These are phyloP conservation scores for Notamacropus eugenii DNA, from an alignment of 2,797 vertebrate species.

Conservation along the genomic window DNA sequence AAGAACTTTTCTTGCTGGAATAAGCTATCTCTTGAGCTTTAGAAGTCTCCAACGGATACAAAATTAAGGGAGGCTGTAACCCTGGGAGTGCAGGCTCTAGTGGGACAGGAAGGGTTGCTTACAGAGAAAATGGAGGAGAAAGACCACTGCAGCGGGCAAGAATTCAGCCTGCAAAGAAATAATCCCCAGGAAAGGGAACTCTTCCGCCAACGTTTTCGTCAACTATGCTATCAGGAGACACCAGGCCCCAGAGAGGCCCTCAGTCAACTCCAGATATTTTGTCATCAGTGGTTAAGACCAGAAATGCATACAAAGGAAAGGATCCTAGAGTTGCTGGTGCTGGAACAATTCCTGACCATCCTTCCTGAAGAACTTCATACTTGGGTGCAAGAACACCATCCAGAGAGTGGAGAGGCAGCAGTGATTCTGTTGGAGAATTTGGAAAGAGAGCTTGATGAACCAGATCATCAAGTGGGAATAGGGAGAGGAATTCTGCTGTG, in stretches of 20 bases:
- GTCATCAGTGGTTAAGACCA: conserved; percentile 78
- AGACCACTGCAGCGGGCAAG: conserved; percentile 72
- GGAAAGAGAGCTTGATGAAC: conserved; percentile 73
- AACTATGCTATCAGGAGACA: conserved; percentile 76
- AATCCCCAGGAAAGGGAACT: conserved; percentile 65
- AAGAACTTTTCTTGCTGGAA: no score
- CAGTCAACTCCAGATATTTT: conserved; percentile 75
- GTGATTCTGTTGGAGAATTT: conserved; percentile 76
- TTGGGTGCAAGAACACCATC: conserved; percentile 64
- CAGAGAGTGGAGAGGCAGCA: conserved; percentile 74
- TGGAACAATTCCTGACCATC: conserved; percentile 76
- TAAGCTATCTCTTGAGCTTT: conserved; percentile 29
- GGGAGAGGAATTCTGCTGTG: neutral
- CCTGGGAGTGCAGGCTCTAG: conserved; percentile 48
- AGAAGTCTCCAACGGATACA: conserved; percentile 69
- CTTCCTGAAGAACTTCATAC: conserved; percentile 69
- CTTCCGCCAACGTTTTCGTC: conserved; percentile 73
- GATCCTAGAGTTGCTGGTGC: conserved; percentile 64
- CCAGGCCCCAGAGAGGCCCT: conserved; percentile 75
- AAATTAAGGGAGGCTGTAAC: conserved; percentile 57
- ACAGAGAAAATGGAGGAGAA: conserved; percentile 73
- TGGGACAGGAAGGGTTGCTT: conserved; percentile 70
- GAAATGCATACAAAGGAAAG: conserved; percentile 78
- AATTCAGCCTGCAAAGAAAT: conserved; percentile 53
- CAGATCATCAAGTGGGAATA: conserved; percentile 69